Base-by-base conservation (phyloP, 2,113 vertebrate genomes). In the Onychorhynchus coronatus region DNA sequence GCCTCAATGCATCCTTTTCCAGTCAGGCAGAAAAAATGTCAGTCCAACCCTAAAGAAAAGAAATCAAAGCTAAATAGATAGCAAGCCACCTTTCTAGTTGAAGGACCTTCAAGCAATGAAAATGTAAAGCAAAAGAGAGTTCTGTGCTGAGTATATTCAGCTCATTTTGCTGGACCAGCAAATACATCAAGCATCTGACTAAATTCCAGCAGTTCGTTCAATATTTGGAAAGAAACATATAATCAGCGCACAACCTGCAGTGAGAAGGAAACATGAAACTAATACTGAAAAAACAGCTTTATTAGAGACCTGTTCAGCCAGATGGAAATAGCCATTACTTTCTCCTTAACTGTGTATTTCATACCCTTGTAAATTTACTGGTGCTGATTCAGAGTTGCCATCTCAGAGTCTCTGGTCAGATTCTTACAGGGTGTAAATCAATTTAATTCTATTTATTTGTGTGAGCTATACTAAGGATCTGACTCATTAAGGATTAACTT, bases 161-260 rank as follows among this genome's bases (percentile, higher is more conserved):
- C 23, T 67, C 3, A 10, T 76, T 90, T 87, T 95, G 67, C 87
- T 88, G 75, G 87, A 71, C 67, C 46, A 88, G 63, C 59, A 88
- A 95, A 95, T 52, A n/a, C 16, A 30, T 77, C 42, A 77, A 67
- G 27, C 20, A 52, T 71, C 74, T 93, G 63, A 96, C 61, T 47
- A 91, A 73, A 89, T 91, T 70, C 14, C 68, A 91, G 56, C 52
- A 67, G 35, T 88, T 89, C 72, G 49, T 53, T 58, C 82, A 89
- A 11, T 49, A 50, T 93, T 95, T 77, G 49, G 85, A 85, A 85
- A 84, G 87, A 97, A 97, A 93, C 67, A 68, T 91, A 52, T 95
- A 85, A 91, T 91, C 87, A 61, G 61, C 28, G 56, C 24, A 71
- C 65, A 93, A 31, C 39, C 63, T 76, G 50, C 42, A 80, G 63